Conservation (phyloP, 1,140 invertebrate species). For the Rhizoglyphus robini region DNA sequence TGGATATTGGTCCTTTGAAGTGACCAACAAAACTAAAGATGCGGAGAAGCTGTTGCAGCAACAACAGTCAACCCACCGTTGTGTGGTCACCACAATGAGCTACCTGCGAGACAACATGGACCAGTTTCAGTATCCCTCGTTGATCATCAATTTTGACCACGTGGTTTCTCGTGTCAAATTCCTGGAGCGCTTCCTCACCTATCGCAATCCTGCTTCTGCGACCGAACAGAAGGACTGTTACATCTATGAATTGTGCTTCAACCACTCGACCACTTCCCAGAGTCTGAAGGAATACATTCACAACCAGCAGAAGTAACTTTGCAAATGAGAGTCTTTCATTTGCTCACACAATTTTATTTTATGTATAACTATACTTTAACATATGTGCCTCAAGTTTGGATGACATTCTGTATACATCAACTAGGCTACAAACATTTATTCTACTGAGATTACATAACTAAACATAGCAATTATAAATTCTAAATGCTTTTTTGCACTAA, state of each 20-base stretch:
- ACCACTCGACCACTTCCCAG: not conserved
- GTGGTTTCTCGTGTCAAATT: not conserved
- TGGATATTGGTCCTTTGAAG: not conserved
- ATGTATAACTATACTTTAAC: no score
- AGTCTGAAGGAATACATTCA: constrained; percentile 2
- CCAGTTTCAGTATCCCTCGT: not conserved
- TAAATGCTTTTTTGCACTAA: no score
- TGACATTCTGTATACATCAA: no score
- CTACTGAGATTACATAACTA: no score
- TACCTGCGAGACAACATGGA: not conserved
- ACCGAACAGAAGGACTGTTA: not conserved
- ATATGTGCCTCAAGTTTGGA: no score
- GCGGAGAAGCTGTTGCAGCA: not conserved
- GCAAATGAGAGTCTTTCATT: not conserved
- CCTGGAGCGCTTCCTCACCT: not conserved
- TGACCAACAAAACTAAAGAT: not conserved
- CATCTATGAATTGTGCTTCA: not conserved
- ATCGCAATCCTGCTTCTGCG: not conserved
- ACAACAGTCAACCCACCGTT: not conserved
- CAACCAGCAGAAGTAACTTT: not conserved
- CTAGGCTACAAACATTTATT: no score
- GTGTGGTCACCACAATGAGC: not conserved
- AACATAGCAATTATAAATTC: no score
- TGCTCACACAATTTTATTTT: no score
- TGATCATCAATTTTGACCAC: constrained; percentile 2